These are phyloP conservation scores for Lathronympha strigana DNA, from an alignment of 2,888 invertebrate genomes.

Conservation along the genomic window DNA sequence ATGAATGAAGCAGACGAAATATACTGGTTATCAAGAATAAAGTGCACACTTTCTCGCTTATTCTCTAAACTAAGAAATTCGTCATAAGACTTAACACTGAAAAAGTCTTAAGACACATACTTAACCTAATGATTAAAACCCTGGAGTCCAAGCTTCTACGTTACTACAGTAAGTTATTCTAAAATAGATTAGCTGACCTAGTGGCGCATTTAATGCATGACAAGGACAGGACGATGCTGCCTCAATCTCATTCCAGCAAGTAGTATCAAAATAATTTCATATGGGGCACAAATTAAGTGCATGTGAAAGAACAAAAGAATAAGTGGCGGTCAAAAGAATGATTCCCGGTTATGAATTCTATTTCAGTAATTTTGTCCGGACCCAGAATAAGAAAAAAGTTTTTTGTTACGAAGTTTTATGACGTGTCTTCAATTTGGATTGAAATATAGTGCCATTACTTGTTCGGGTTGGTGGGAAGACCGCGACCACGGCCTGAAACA, in stretches of 20 bases:
- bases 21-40: neutral
- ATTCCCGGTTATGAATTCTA: too few species aligned
- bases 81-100: neutral
- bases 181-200: neutral
- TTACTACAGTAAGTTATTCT: neutral
- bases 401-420: neutral
- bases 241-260: neutral
- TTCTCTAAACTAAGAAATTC: constrained; percentile 9
- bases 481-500: constrained; percentile 59
- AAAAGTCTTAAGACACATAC: neutral
- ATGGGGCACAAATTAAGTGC: too few species aligned
- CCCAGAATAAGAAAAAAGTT: too few species aligned
- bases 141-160: neutral
- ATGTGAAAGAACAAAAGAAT: too few species aligned
- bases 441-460: neutral
- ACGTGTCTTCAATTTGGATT: neutral
- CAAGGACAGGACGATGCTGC: neutral
- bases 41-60: neutral
- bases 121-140: neutral
- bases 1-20: too few species aligned
- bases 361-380: too few species aligned
- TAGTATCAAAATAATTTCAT: too few species aligned
- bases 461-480: constrained; percentile 47
- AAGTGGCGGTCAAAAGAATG: too few species aligned
- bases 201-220: neutral